A percentile compares a stretch with the other conserved stretches of the same genome.
Evolutionary conservation across 2,888 invertebrate genomes (phyloP).

Genomic region (Dicycla oo): DNA sequence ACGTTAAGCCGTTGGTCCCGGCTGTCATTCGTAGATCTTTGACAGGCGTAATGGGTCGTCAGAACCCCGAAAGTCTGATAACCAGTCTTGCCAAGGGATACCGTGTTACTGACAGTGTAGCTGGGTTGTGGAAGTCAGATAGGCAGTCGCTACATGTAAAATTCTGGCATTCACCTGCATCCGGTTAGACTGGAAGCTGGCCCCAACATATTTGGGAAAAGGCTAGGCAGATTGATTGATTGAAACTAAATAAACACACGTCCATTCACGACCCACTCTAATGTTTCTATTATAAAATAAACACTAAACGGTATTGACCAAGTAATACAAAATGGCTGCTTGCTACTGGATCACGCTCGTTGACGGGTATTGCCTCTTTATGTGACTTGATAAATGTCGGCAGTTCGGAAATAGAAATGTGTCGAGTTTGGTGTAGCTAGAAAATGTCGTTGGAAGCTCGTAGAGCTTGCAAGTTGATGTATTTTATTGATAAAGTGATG

Average conservation of each 20-base stretch:
- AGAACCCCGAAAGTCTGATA: too few relatives aligned
- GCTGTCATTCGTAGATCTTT: not conserved
- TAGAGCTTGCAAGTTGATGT: not conserved
- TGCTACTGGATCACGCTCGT: constrained; percentile 2
- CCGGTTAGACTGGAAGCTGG: not conserved
- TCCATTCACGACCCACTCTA: not conserved
- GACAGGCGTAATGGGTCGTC: too few relatives aligned
- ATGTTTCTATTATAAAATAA: constrained; percentile 9
- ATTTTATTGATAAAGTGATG: constrained; percentile 5
- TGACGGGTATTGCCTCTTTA: constrained; percentile 13
- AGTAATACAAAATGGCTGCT: constrained; percentile 37
- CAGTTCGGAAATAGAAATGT: constrained; percentile 47
- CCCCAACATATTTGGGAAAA: not conserved
- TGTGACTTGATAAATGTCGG: constrained; percentile 46
- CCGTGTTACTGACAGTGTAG: not conserved
- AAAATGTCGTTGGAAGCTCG: not conserved
- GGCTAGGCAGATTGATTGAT: too few relatives aligned
- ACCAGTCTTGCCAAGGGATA: not conserved
- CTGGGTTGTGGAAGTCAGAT: not conserved
- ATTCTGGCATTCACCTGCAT: not conserved
- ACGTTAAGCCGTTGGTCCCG: too few relatives aligned
- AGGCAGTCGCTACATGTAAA: not conserved
- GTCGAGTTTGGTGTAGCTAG: constrained; percentile 23
- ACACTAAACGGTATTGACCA: not conserved
- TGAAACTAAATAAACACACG: constrained; percentile 8